Evolutionary conservation across 2,113 vertebrate genomes (phyloP).

Genomic region (Elanus axillaris): DNA sequence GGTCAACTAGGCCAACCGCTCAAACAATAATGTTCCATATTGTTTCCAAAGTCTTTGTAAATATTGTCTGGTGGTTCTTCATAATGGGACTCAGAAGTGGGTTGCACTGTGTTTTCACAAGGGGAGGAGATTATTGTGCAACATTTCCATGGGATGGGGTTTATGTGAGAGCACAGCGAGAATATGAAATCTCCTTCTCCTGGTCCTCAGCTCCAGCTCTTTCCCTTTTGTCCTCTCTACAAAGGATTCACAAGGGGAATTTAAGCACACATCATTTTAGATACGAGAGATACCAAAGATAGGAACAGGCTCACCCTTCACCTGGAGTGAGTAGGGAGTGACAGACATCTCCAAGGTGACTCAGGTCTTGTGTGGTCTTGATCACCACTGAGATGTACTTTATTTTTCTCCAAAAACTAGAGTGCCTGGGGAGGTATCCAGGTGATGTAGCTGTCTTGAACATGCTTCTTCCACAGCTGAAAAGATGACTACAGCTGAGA

Average conservation of each 20-base stretch:
- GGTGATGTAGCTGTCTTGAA: neutral
- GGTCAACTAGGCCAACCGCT: neutral
- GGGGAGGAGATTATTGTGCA: neutral
- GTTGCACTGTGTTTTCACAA: neutral
- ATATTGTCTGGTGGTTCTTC: neutral
- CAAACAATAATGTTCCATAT: neutral
- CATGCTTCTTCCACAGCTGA: accelerated
- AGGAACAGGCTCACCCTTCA: neutral
- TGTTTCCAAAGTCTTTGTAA: neutral
- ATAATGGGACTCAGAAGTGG: neutral
- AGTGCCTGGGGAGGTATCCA: neutral
- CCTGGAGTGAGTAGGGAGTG: neutral
- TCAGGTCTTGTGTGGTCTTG: neutral
- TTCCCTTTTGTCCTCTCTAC: neutral
- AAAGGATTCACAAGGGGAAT: neutral
- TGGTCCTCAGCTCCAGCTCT: neutral
- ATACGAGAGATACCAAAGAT: neutral
- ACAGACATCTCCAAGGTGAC: neutral
- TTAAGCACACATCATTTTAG: neutral
- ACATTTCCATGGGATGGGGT: neutral
- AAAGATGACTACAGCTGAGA: neutral
- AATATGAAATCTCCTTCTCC: neutral
- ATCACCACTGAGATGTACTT: neutral
- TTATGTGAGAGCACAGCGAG: neutral
- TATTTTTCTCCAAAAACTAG: neutral